Evolutionary conservation across 2,888 invertebrate genomes (phyloP).

Genomic region (Drosophila basisetae): DNA sequence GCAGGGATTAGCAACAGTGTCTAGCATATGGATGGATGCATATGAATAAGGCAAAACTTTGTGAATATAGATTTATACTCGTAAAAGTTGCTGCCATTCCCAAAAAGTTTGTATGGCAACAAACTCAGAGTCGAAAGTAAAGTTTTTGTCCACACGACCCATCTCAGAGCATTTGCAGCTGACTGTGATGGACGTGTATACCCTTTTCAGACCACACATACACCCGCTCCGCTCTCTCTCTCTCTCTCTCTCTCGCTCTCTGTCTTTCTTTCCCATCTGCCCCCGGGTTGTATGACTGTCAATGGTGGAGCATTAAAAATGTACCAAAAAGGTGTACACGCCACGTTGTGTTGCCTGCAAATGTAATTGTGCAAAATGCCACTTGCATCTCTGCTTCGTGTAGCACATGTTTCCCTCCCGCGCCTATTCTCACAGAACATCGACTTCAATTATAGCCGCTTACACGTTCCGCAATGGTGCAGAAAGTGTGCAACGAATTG

Average conservation of each 20-base stretch:
- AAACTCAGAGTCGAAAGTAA: background rate
- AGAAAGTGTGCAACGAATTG: conserved; percentile 34
- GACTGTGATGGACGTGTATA: background rate
- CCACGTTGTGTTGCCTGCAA: conserved; percentile 30
- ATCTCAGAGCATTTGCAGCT: background rate
- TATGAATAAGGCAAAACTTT: background rate
- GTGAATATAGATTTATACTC: background rate
- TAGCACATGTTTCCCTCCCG: background rate
- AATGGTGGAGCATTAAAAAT: conserved; percentile 43
- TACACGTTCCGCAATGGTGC: conserved; percentile 24
- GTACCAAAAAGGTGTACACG: conserved; percentile 36
- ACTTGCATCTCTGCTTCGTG: conserved; percentile 5
- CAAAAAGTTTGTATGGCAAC: background rate
- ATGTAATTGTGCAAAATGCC: conserved; percentile 33
- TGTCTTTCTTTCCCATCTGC: background rate
- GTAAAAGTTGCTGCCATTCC: background rate
- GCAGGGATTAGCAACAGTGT: background rate
- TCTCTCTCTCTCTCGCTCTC: background rate
- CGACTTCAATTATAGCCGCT: conserved; percentile 1
- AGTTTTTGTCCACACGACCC: background rate
- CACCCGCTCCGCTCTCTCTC: background rate
- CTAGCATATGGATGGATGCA: background rate
- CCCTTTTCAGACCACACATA: background rate
- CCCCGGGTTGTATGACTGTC: background rate
- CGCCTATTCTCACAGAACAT: background rate